Base-by-base conservation (phyloP, 2,113 vertebrate genomes). In the Tympanuchus pallidicinctus region DNA sequence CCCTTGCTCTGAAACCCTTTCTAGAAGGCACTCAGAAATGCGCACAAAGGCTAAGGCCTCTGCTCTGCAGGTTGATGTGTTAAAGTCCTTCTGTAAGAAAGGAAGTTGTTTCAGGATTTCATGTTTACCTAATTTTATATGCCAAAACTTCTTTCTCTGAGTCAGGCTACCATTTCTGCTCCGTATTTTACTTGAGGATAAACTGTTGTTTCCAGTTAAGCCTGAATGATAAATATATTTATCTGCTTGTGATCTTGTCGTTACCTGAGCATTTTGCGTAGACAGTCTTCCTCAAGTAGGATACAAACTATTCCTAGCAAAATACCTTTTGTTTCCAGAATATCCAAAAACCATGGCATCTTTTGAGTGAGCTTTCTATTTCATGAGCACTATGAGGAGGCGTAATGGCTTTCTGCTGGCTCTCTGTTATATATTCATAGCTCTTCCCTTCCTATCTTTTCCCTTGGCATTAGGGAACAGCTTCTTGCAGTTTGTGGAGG, bases 401-500 rank as follows among this genome's bases (percentile, higher is more conserved):
- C 50, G 73, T 85, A 82, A 94, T 92, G 80, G 57, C 43, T 93
- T 85, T 90, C 14, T 84, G 15, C 30, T 72, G 60, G 24, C 52
- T 92, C 64, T 70, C 28, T 78, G 8, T 38, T 90, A 52, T 32
- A 10, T n/a, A 57, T 16, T 90, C 48, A 16, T 1, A 79, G 57
- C 67, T 92, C 24, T 60, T 88, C 50, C 36, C 38, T 74, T 91
- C 45, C 36, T 77, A 7, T 86, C 72, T 82, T 88, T 86, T 30
- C 43, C 63, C 43, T 28, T 25, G 73, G 24, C 74, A 34, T 40
- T 69, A 76, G 28, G 45, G 36, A 92, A 12, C 32, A 82, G 83
- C 63, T 69, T 45, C 83, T 90, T 61, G 86, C 86, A 95, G 77
- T 89, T 89, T 84, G 86, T 3, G 3, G 78, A 78, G 95, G 70